Percentiles rank a stretch among this genome's conserved stretches.
Evolutionary conservation across 2,888 invertebrate species (phyloP).

Genomic region (Tiphia femorata): DNA sequence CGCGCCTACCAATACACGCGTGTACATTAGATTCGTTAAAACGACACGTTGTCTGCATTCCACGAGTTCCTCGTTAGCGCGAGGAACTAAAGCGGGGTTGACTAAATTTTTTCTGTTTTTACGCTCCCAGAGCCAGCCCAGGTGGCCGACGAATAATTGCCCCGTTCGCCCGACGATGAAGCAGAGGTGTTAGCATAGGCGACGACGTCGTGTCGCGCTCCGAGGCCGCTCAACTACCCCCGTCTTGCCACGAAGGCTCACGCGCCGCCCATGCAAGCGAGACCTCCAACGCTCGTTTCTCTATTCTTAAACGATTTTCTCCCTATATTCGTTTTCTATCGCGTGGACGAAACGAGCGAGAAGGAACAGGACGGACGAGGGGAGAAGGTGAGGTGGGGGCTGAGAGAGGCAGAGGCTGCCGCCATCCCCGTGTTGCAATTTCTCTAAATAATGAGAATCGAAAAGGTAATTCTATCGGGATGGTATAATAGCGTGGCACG

Average conservation of each 20-base stretch:
- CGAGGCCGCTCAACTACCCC: no score
- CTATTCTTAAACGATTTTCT: not conserved
- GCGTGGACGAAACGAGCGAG: not conserved
- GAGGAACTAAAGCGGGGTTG: no score
- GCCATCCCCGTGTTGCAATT: conserved; percentile 23
- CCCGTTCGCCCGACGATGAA: no score
- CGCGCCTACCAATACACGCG: no score
- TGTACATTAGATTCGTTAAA: not conserved
- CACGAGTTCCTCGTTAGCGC: not conserved
- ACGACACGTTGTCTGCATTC: not conserved
- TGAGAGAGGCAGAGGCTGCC: not conserved
- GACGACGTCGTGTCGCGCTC: no score
- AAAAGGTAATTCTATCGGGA: conserved; percentile 43
- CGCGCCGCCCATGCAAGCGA: not conserved
- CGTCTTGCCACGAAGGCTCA: not conserved
- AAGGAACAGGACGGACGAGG: not conserved
- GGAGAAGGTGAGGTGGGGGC: not conserved
- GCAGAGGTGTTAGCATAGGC: no score
- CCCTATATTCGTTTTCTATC: not conserved
- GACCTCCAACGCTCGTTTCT: not conserved
- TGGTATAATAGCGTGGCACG: conserved; percentile 13
- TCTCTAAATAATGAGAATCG: conserved; percentile 47
- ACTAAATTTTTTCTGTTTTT: no score
- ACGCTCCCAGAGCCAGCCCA: no score
- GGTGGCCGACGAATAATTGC: no score